Base-by-base conservation (phyloP, 2,797 vertebrate genomes). In the Poecilia picta region DNA sequence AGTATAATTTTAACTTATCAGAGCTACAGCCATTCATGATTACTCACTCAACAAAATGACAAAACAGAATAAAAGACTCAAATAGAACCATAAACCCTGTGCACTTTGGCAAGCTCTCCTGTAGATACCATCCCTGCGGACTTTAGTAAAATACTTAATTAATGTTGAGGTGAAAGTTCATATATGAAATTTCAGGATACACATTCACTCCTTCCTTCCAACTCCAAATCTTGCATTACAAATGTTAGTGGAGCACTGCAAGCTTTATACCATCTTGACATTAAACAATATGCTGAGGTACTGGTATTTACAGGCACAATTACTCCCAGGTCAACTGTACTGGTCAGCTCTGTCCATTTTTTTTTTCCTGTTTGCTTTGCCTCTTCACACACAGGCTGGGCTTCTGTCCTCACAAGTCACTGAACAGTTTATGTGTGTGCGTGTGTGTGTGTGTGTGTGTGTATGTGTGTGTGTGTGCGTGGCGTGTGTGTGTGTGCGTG, bases 311-410 rank as follows among this genome's bases (percentile, higher is more conserved):
- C 43, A 72, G 43, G 3, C 31, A 75, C 49, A 59, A 45, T 73
- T 53, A 36, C 25, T 78, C 20, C 2, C 68, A 59, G 18, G 43
- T 39, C 6, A 68, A 8, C 11, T 74, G 73, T 1, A 1, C 45
- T 71, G 72, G 33, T 41, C 57, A 51, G 43, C 25, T 39, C 71
- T 46, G 53, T 46, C 70, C 45, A 72, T 18, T 28, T 33, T 47
- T 82, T 11, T 23, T 82, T 13, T 13, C 41, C 71, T 33, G 23
- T 70, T 70, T 70, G 23, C 39, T 43, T 70, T 70, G 66, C 66
- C 10, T 2, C 16, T 66, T 23, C 2, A 13, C 20, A 68, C 66
- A 68, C 66, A 41, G 8, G 28, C 18, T 39, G 64, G 36, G 8
- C 4, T 39, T 70, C 10, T 43, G 23, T 70, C 39, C 11, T 68